These are phyloP conservation scores for Dascillus cervinus DNA, from an alignment of 2,888 invertebrate species.

Conservation along the genomic window DNA sequence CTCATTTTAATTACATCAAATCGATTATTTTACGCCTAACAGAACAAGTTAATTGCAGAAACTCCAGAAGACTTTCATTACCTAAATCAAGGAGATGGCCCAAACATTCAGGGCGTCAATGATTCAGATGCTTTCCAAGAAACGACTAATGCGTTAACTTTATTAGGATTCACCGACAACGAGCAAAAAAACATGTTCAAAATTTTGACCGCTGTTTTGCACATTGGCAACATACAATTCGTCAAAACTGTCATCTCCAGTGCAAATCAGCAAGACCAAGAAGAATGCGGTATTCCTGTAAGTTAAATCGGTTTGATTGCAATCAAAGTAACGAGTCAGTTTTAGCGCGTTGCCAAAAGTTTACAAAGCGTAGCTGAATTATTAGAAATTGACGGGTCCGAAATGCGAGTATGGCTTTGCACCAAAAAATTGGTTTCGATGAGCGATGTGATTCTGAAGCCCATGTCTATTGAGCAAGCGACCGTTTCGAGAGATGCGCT, in stretches of 20 bases:
- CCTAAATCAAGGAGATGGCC: slow-evolving; percentile 75
- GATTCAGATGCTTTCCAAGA: slow-evolving; percentile 77
- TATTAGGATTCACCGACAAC: slow-evolving; percentile 69
- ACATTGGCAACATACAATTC: slow-evolving; percentile 81
- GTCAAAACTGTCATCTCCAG: slow-evolving; percentile 37
- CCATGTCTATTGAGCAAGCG: slow-evolving; percentile 71
- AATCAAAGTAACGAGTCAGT: slow-evolving; percentile 5
- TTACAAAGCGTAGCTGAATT: slow-evolving; percentile 61
- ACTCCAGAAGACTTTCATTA: slow-evolving; percentile 73
- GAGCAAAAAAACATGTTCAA: slow-evolving; percentile 77
- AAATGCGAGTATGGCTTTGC: slow-evolving; percentile 82
- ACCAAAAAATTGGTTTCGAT: slow-evolving; percentile 86
- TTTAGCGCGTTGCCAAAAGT: slow-evolving; percentile 56
- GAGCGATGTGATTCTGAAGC: slow-evolving; percentile 82
- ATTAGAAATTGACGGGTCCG: slow-evolving; percentile 66
- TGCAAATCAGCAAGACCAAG: slow-evolving; percentile 53
- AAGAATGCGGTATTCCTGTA: slow-evolving; percentile 61
- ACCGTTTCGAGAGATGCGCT: slow-evolving; percentile 83
- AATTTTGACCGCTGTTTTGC: slow-evolving; percentile 81
- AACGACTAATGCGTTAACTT: slow-evolving; percentile 64
- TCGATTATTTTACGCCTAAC: too few species aligned
- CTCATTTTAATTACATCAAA: too few species aligned
- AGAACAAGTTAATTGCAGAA: too few species aligned
- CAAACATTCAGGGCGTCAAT: slow-evolving; percentile 76
- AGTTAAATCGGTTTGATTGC: slow-evolving; percentile 27